Base-by-base conservation (phyloP, 2,888 invertebrate genomes). In the Scelioninae gen. 1 region DNA sequence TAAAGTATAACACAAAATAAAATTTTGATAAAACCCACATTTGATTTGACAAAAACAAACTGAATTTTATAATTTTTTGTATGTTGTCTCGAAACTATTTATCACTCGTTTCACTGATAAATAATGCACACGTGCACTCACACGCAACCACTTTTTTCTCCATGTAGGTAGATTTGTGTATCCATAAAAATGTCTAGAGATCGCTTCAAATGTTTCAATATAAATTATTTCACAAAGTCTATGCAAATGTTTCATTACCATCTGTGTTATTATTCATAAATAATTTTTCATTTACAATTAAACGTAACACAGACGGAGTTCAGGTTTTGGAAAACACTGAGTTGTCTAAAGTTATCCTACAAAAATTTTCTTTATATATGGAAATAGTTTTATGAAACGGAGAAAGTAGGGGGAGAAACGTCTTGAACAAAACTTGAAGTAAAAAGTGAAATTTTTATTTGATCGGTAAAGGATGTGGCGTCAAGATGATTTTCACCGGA, bases 361-460 rank as follows among this genome's bases (percentile, higher is more conserved):
- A 38, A 53, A 85, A 86, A 85, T 84, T 89, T 89, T 87, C 84
- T 62, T 86, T 85, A 84, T 84, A 86, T 85, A 82, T 68, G 77
- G 84, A 87, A 86, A 86, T 83, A 83, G 82, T 66, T 65, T 83
- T 51, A 6, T 53, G 51, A 13, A 55, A 60, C 62, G 63, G 49
- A 71, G 85, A 86, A 85, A 85, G 86, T 77, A 81, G 84, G 82
- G 84, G 76, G 81, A 77, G 23, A 53, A 56, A 60, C 13, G 51
- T 81, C 45, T 78, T 60, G 40, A 40, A 53, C 80, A 83, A 86
- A 83, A 82, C 84, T 87, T 86, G 87, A 84, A 71, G n/a, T n/a
- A 83, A 89, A 34, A 90, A 88, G 88, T 87, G 89, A 88, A 90
- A 88, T 87, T 89, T 90, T 91, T 90, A 90, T n/a, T n/a, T 85